Evolutionary conservation across 2,797 vertebrate species (phyloP), one percentile per base, ranked within the genome.

Genomic region (Sorex maritimensis): DNA sequence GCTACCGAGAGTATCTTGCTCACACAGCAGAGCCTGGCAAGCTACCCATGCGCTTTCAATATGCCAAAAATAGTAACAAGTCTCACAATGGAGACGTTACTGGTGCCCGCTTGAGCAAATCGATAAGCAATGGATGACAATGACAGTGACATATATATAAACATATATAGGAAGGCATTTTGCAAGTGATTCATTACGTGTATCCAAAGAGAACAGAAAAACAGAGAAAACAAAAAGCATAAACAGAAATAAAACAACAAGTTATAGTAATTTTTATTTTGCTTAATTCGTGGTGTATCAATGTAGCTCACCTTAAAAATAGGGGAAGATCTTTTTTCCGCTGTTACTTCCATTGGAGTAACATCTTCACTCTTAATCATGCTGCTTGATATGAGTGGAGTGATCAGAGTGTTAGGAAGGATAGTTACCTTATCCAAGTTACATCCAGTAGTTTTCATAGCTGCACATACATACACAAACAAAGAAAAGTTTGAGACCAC

Each of bases 261-360:
- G 67, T 85, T 38, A 84, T 0, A 92, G 34, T 26, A 86, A 61
- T 85, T 96, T 96, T 95, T 86, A 44, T 85, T 52, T 52, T 11
- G 49, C 49, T 52, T 52, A 92, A 86, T 44, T 86, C 58, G 24
- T 71, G 24, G 67, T 44, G 5, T n/a, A 52, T 69, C 63, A 94
- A 73, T 1, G 24, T 58, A 68, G 71, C 97, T 96, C 96, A 99
- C 99, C 98, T 99, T 99, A 98, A 99, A 99, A 91, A 99, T 93
- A 34, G 98, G 96, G 74, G 98, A 98, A 58, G 98, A 97, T 91
- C 98, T 98, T 69, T 99, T 98, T 96, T 99, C 99, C 95, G 98
- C 98, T 90, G 98, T 98, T 94, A 99, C 98, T 97, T 99, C 99
- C 99, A 99, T 99, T 34, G 99, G 99, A 97, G 99, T 99, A 96